Evolutionary conservation across 2,113 vertebrate genomes (phyloP), one percentile per base, ranked within the genome.

Genomic region (Acinonyx jubatus): DNA sequence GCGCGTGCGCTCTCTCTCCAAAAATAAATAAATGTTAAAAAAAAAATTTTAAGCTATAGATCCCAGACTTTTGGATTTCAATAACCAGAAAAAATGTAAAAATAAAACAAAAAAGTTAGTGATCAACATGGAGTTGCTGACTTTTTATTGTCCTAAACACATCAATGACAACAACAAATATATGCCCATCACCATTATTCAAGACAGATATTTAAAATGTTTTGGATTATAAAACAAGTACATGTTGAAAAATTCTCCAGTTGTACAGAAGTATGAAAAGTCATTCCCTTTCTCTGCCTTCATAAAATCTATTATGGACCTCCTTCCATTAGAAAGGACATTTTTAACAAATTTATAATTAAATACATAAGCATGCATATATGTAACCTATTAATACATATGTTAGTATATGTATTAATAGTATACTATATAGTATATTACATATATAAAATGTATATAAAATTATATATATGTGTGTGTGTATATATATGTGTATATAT

Each of bases 191-290:
- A 92, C 50, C 11, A 38, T 93, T 90, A 91, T 19, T 82, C 96
- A 50, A 86, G 66, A 93, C 93, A 91, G 27, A 74, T 48, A 84
- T 18, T 79, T 33, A 29, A 93, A 68, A 80, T 73, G 31, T 84
- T 87, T 89, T 93, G 23, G 73, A 91, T 78, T 94, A 81, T 95
- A 81, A 92, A 94, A 69, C 7, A 74, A 78, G 31, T 82, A 31
- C 48, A 82, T 27, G 7, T 16, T 94, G 69, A 79, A 89, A 94
- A 76, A 1, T 50, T 93, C 90, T 95, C 91, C 80, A 83, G 87
- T 52, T 65, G 25, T 52, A 95, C 19, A 85, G n/a, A 80, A 94
- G 7, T 81, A 87, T 79, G 87, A 78, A 90, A 80, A 85, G 6
- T 96, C 14, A 45, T 78, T 79, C 69, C 69, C 27, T 96, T 73